Evolutionary conservation across 2,888 invertebrate species (phyloP).

Genomic region (Rotaria sp.): DNA sequence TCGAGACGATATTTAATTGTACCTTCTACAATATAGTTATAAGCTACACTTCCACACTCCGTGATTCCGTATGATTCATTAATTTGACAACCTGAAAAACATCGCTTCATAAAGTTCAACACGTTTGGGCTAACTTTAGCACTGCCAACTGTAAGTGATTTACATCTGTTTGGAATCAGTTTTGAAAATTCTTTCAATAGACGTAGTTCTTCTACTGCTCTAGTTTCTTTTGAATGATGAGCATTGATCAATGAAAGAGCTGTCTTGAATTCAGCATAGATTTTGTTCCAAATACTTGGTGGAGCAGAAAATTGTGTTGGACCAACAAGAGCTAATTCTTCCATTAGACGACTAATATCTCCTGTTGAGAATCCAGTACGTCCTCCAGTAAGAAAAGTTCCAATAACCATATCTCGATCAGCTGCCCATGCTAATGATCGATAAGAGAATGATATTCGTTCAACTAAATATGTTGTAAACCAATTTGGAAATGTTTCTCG

Average conservation of each 20-base stretch:
- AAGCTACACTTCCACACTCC: neutral
- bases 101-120: neutral
- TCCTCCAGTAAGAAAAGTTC: neutral
- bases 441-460: neutral
- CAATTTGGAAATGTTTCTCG: neutral
- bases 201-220: neutral
- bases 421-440: neutral
- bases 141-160: neutral
- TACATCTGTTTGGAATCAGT: neutral
- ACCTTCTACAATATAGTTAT: neutral
- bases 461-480: neutral
- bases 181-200: neutral
- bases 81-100: neutral
- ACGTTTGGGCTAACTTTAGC: neutral
- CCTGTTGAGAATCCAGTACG: neutral
- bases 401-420: neutral
- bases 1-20: neutral
- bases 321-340: neutral
- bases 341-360: neutral
- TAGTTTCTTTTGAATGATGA: neutral
- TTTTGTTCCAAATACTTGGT: constrained; percentile 3
- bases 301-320: neutral
- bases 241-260: neutral
- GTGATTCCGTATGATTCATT: neutral
- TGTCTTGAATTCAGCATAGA: neutral